Evolutionary conservation across 2,113 vertebrate genomes (phyloP).

Genomic region (human): DNA sequence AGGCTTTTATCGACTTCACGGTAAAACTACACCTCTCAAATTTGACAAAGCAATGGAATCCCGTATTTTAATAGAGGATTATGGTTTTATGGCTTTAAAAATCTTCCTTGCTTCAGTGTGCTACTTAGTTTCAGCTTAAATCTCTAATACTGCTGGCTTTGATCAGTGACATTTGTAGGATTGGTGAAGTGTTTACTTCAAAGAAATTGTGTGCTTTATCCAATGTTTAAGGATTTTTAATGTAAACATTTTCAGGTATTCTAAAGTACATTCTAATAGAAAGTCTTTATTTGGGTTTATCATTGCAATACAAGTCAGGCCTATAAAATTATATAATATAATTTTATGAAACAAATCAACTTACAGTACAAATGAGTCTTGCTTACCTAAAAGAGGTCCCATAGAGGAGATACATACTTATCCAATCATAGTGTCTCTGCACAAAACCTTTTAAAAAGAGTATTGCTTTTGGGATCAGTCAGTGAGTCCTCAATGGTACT

Average conservation of each 20-base stretch:
- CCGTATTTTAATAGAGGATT: neutral
- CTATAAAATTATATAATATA: neutral
- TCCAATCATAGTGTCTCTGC: neutral
- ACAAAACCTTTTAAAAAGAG: neutral
- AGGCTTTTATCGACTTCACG: neutral
- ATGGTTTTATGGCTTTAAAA: neutral
- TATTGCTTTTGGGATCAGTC: neutral
- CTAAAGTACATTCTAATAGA: neutral
- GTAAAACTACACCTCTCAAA: neutral
- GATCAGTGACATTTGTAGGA: neutral
- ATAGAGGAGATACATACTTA: neutral
- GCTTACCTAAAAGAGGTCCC: neutral
- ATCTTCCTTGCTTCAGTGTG: neutral
- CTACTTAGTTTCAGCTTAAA: neutral
- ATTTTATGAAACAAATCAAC: neutral
- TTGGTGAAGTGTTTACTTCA: neutral
- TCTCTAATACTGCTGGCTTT: neutral
- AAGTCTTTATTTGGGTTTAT: neutral
- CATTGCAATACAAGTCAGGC: neutral
- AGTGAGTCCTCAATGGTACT: neutral
- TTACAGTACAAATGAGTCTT: neutral
- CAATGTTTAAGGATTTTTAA: conserved; percentile 1
- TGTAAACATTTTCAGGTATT: neutral
- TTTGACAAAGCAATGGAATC: neutral
- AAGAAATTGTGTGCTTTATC: conserved; percentile 43